phyloP scores from a whole-genome alignment of 1,140 invertebrate genomes.

The Brachionus calyciflorus region DNA sequence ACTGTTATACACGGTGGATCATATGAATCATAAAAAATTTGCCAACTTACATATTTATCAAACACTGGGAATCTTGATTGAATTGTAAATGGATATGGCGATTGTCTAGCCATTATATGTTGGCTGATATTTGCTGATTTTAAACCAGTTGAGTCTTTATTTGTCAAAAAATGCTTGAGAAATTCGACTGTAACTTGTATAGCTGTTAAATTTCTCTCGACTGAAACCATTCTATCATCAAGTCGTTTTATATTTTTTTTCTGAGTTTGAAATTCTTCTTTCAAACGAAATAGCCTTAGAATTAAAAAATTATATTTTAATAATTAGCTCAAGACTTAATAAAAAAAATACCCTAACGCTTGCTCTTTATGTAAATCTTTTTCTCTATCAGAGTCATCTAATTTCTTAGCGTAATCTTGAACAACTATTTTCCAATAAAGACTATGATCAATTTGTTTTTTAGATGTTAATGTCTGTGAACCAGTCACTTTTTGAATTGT shows the following conservation, averaged over 20 bases:
- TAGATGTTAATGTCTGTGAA: background rate
- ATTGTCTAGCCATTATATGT: slow-evolving; percentile 58
- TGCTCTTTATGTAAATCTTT: slow-evolving; percentile 29
- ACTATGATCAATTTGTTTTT: slow-evolving; percentile 26
- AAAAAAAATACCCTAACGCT: background rate
- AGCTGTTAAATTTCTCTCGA: slow-evolving; percentile 56
- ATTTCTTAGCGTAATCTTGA: slow-evolving; percentile 21
- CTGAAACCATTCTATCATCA: slow-evolving; percentile 56
- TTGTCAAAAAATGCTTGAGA: slow-evolving; percentile 50
- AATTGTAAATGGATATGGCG: slow-evolving; percentile 60
- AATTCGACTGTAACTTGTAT: slow-evolving; percentile 57
- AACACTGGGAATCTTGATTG: slow-evolving; percentile 61
- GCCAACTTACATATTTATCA: slow-evolving; percentile 62
- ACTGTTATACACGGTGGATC: slow-evolving; percentile 10
- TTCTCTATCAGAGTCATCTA: slow-evolving; percentile 1
- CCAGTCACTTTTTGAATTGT: background rate
- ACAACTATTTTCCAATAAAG: slow-evolving; percentile 26
- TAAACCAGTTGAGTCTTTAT: slow-evolving; percentile 49
- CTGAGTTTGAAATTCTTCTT: slow-evolving; percentile 57
- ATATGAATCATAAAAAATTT: slow-evolving; percentile 53
- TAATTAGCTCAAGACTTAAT: too few relatives aligned
- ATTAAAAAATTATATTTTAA: background rate
- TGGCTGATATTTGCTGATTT: slow-evolving; percentile 51
- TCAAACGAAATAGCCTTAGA: slow-evolving; percentile 48
- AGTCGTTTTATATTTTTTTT: slow-evolving; percentile 54